phyloP scores from a whole-genome alignment of 2,113 vertebrate species.

The Clarias batrachus region DNA sequence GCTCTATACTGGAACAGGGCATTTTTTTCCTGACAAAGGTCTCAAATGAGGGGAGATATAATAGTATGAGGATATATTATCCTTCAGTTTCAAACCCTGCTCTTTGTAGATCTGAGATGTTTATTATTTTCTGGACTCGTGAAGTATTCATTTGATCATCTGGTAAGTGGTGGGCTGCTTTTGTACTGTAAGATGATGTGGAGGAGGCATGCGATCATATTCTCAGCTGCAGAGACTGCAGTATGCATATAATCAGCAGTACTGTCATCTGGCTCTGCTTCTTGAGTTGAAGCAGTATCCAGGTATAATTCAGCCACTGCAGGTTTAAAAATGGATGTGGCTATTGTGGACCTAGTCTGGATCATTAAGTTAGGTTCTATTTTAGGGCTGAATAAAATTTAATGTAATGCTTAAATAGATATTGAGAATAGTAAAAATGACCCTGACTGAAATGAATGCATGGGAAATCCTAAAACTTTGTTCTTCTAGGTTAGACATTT shows the following conservation, averaged over 20 bases:
- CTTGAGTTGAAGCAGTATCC: not conserved
- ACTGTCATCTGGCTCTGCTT: not conserved
- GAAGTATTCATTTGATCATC: slow-evolving; percentile 1
- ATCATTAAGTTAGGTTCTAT: not conserved
- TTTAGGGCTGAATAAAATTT: not conserved
- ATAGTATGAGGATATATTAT: not conserved
- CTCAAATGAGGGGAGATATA: not conserved
- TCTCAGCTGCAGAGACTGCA: not conserved
- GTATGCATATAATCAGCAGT: slow-evolving; percentile 6
- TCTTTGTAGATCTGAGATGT: not conserved
- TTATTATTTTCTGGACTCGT: slow-evolving; percentile 9
- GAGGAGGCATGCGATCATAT: not conserved
- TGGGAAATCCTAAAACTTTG: not conserved
- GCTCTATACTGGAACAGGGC: not conserved
- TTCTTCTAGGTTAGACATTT: not conserved
- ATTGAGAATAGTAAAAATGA: not conserved
- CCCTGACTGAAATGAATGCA: not conserved
- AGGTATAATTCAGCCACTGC: not conserved
- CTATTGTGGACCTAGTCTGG: not conserved
- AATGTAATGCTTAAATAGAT: not conserved
- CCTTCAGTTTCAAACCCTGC: not conserved
- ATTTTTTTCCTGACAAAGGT: not conserved
- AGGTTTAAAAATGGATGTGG: not conserved
- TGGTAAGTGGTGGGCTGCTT: not conserved
- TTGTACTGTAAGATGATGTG: not conserved